phyloP scores from a whole-genome alignment of 2,797 vertebrate genomes.

The Zonotrichia albicollis region DNA sequence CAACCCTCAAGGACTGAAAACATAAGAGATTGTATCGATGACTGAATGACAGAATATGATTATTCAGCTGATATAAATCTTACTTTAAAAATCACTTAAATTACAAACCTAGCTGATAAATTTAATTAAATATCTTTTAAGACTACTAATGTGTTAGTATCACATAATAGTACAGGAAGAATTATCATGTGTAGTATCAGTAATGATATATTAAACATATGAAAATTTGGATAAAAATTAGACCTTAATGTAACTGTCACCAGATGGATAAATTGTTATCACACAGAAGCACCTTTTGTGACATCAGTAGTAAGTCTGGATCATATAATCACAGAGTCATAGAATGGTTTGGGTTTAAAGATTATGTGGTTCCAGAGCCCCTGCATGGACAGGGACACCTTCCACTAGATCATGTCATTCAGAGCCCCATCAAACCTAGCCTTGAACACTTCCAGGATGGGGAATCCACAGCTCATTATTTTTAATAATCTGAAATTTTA shows the following conservation, averaged over 20 bases:
- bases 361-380: not conserved
- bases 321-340: not conserved
- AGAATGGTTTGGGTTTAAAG: not conserved
- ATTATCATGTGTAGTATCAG: not conserved
- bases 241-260: not conserved
- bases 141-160: not conserved
- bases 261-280: not conserved
- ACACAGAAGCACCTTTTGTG: not conserved
- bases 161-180: not conserved
- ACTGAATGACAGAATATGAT: not conserved
- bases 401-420: not conserved
- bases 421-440: not conserved
- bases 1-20: not conserved
- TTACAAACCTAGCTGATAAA: not conserved
- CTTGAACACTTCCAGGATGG: not conserved
- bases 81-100: not conserved
- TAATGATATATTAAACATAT: not conserved
- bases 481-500: not conserved
- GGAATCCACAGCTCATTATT: not conserved
- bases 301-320: not conserved
- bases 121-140: not conserved
- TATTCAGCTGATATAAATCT: not conserved
- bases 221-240: not conserved
- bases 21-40: not conserved
- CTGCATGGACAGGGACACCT: not conserved